These are phyloP conservation scores for Datnioides undecimradiatus DNA, from an alignment of 2,113 vertebrate genomes.

Conservation along the genomic window DNA sequence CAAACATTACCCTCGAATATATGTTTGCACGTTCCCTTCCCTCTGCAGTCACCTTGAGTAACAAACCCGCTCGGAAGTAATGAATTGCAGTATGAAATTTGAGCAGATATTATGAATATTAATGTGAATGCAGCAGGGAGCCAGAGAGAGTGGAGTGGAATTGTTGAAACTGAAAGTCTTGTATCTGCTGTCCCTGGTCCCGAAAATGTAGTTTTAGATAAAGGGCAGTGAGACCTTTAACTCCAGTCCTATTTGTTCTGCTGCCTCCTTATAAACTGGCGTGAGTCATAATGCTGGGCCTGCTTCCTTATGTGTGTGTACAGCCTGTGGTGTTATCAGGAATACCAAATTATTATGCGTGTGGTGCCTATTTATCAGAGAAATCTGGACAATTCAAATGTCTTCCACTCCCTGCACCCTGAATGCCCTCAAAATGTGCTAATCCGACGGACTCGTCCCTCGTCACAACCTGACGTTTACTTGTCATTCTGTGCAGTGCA, in stretches of 20 bases:
- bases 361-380: neutral
- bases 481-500: neutral
- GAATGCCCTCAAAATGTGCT: conserved; percentile 12
- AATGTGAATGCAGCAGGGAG: conserved; percentile 59
- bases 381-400: neutral
- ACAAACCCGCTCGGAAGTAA: conserved; percentile 59
- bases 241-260: conserved; percentile 53
- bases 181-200: conserved; percentile 16
- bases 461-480: neutral
- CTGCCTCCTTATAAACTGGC: conserved; percentile 36
- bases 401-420: neutral
- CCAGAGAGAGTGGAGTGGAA: conserved; percentile 14
- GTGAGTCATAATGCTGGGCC: conserved; percentile 21
- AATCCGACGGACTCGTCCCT: conserved; percentile 7
- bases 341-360: conserved; percentile 16
- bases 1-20: conserved; percentile 38
- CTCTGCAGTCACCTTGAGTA: conserved; percentile 64
- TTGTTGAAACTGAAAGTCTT: conserved; percentile 21
- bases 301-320: conserved; percentile 7
- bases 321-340: neutral
- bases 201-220: conserved; percentile 40
- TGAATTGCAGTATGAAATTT: conserved; percentile 58
- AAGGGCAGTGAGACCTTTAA: conserved; percentile 70
- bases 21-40: conserved; percentile 17
- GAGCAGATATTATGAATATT: conserved; percentile 73